phyloP scores from a whole-genome alignment of 64 coral and sea anemone genomes.

The Trachythela sp. region DNA sequence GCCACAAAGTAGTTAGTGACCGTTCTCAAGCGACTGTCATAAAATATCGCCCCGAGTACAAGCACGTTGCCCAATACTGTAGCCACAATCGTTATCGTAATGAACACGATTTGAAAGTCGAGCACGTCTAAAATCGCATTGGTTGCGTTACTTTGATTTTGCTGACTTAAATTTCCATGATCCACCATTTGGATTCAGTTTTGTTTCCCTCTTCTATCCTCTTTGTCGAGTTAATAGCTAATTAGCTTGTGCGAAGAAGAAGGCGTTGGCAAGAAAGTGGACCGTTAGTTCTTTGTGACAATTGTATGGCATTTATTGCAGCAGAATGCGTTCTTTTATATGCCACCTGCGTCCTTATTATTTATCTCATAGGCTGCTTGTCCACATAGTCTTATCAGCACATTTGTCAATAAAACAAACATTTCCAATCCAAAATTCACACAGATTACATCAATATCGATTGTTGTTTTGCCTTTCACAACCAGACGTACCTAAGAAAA shows the following conservation, averaged over 20 bases:
- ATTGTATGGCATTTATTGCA: no score
- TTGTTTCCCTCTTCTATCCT: not conserved
- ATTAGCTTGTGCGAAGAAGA: not conserved
- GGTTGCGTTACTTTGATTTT: not conserved
- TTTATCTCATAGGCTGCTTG: not conserved
- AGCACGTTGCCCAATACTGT: not conserved
- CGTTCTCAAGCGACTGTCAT: not conserved
- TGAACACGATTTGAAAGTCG: slow-evolving; percentile 1
- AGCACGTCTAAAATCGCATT: not conserved
- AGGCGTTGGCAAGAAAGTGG: not conserved
- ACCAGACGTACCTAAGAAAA: not conserved
- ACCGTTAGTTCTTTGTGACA: not conserved
- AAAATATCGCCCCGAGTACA: not conserved
- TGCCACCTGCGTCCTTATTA: not conserved
- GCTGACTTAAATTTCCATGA: not conserved
- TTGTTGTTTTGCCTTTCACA: no score
- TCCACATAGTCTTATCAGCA: no score
- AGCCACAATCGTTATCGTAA: not conserved
- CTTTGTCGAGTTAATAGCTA: not conserved
- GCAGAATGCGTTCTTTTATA: not conserved
- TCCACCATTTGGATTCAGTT: not conserved
- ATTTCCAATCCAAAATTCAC: no score
- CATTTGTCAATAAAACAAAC: no score
- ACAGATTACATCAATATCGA: no score
- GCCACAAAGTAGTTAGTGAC: slow-evolving; percentile 9